Base-by-base conservation (phyloP, 2,888 invertebrate genomes). In the Rhamphomyia laevipes region DNA sequence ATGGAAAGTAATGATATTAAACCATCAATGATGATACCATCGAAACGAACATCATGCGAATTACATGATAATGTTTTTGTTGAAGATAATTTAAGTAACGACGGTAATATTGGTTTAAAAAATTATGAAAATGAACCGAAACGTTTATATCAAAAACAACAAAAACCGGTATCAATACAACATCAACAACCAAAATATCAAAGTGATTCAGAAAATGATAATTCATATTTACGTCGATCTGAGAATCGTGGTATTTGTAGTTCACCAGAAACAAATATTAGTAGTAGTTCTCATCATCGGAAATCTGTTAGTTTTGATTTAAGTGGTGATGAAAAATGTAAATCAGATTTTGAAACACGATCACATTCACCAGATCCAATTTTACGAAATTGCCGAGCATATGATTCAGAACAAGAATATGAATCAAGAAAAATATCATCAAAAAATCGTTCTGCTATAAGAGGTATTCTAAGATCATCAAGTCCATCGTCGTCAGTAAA, bases 271-370 rank as follows among this genome's bases (percentile, higher is more conserved):
- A 49, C 52, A 17, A 47, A 51, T 17, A 60, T 63, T 4, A 57
- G 58, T n/a, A n/a, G n/a, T n/a, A n/a, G n/a, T n/a, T n/a, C n/a
- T n/a, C n/a, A n/a, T 4, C 68, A 69, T 53, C 63, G 71, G 2
- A 71, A 71, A 53, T 70, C 70, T 0, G 71, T 71, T 0, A 71
- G 71, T 48, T 71, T 71, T 40, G 71, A 71, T 53, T 58, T 71
- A 7, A 67, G 70, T 27, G 70, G 67, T 1, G 70, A 68, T 51
- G 70, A 70, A 51, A 63, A 61, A 12, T 64, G 67, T 12, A 64
- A 63, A 48, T 67, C 70, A 2, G 68, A 69, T 50, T 61, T 61
- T 43, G 70, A 68, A 47, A 27, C 12, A 11, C 58, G 66, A 23
- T 64, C 66, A 1, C 55, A 53, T 21, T 60, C 61, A 13, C 61